Percentiles rank a stretch among this genome's conserved stretches.
Conservation (phyloP, 1,140 invertebrate species). For the Dendrolimus punctatus region DNA sequence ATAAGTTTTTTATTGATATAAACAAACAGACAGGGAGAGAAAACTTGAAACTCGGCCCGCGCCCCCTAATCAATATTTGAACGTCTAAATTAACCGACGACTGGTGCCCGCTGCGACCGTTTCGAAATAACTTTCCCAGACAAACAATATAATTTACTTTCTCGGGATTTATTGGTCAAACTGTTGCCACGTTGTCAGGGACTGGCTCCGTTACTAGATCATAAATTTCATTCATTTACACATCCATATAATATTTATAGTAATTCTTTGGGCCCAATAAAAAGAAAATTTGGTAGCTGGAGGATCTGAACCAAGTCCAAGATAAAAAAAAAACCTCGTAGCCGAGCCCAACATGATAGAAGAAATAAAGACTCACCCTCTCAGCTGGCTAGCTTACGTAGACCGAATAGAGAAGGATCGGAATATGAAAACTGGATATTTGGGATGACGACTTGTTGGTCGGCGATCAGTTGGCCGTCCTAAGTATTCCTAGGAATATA, state of each 20-base stretch:
- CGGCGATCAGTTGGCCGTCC: too few species aligned
- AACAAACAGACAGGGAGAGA: constrained; percentile 2
- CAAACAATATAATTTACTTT: constrained; percentile 24
- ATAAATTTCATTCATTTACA: constrained; percentile 5
- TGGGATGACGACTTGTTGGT: too few species aligned
- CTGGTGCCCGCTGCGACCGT: constrained; percentile 13
- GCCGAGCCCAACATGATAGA: too few species aligned
- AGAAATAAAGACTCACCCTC: too few species aligned
- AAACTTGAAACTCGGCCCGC: neutral
- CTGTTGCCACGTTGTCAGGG: constrained; percentile 3
- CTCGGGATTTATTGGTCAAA: constrained; percentile 16
- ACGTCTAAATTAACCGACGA: constrained; percentile 17
- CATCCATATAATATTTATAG: neutral
- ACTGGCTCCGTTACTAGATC: constrained; percentile 3
- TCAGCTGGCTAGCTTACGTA: too few species aligned
- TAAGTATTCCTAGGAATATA: too few species aligned
- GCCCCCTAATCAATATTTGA: constrained; percentile 19
- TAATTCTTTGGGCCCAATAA: too few species aligned
- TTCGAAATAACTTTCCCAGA: constrained; percentile 20
- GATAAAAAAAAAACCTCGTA: too few species aligned
- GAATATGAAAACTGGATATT: too few species aligned
- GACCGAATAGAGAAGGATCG: too few species aligned
- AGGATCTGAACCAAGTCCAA: too few species aligned
- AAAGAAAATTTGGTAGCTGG: too few species aligned
- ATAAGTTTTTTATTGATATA: constrained; percentile 12